Evolutionary conservation across 1,140 invertebrate species (phyloP).

Genomic region (Conus betulinus): DNA sequence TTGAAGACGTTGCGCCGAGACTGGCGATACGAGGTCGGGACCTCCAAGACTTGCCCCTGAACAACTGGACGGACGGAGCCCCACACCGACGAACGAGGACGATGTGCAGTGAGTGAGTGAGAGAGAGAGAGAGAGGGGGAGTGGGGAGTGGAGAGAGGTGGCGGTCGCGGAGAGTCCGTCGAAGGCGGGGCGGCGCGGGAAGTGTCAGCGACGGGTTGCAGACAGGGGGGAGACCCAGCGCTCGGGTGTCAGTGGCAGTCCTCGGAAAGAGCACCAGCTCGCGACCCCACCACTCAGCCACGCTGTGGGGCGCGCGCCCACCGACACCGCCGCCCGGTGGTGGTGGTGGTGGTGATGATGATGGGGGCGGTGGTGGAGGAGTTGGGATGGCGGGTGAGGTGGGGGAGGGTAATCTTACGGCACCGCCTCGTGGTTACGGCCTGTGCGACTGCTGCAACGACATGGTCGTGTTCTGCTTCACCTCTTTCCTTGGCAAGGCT

Average conservation of each 20-base stretch:
- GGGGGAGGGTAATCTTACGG: not conserved
- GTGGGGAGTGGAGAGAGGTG: not conserved
- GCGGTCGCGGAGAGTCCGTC: not conserved
- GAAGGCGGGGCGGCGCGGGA: not conserved
- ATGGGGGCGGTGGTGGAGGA: not conserved
- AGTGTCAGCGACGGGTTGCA: conserved; percentile 16
- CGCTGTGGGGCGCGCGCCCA: conserved; percentile 14
- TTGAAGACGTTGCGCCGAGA: no score
- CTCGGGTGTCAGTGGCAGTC: conserved; percentile 27
- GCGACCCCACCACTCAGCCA: conserved; percentile 23
- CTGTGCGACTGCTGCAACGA: not conserved
- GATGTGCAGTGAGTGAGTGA: not conserved
- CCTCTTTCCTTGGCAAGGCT: not conserved
- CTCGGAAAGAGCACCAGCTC: conserved; percentile 15
- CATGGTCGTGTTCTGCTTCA: not conserved
- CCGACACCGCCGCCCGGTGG: conserved; percentile 1
- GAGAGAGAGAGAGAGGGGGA: not conserved
- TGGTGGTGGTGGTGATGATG: not conserved
- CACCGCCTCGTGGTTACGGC: not conserved
- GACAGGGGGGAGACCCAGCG: not conserved
- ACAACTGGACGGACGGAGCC: not conserved
- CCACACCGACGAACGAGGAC: not conserved
- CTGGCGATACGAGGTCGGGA: no score
- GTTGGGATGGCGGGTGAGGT: not conserved
- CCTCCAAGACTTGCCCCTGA: not conserved